Percentiles rank a stretch among this genome's conserved stretches.
Evolutionary conservation across 2,797 vertebrate species (phyloP).

Genomic region (Enteromius argenteus): DNA sequence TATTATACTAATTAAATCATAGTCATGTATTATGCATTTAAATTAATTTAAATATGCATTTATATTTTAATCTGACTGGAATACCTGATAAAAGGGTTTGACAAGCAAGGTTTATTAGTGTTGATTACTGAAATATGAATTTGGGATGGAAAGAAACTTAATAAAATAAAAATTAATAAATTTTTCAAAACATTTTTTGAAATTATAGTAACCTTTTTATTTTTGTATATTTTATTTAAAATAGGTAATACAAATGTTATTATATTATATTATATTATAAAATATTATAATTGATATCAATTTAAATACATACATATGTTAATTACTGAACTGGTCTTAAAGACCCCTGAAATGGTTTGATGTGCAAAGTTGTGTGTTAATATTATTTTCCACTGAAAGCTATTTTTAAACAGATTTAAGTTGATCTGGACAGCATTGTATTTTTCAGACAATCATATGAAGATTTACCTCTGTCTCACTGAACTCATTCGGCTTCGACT

Average conservation of each 20-base stretch:
- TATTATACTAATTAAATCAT: no score
- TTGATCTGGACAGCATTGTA: background rate
- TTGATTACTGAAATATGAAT: background rate
- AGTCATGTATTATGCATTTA: no score
- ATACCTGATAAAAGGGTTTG: background rate
- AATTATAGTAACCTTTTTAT: background rate
- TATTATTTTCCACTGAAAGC: background rate
- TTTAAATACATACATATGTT: background rate
- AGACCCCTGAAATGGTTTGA: background rate
- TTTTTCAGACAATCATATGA: background rate
- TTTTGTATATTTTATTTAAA: background rate
- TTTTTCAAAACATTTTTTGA: background rate
- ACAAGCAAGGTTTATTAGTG: background rate
- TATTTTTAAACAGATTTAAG: background rate
- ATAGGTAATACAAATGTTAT: background rate
- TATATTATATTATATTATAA: background rate
- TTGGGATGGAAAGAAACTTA: no score
- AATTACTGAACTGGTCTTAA: no score
- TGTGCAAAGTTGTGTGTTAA: background rate
- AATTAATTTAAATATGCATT: background rate
- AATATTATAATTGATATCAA: background rate
- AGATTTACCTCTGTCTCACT: conserved; percentile 83
- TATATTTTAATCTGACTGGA: background rate
- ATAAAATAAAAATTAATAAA: no score
- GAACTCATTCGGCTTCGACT: conserved; percentile 79